Evolutionary conservation across 2,888 invertebrate genomes (phyloP).

Genomic region (Heliconius aoede): DNA sequence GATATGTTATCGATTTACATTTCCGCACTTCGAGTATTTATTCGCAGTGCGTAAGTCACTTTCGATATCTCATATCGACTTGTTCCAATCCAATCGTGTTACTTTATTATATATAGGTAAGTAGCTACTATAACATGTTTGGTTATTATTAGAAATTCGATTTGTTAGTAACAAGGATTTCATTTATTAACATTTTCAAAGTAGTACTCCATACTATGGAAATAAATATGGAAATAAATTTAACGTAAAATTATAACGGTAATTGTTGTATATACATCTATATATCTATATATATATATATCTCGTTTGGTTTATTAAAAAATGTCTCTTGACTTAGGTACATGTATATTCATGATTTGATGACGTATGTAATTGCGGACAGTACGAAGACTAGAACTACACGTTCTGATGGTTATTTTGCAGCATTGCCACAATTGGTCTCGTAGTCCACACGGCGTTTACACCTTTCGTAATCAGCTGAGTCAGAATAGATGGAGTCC

Average conservation of each 20-base stretch:
- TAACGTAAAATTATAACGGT: too few species aligned
- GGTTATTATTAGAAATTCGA: not conserved
- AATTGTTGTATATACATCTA: too few species aligned
- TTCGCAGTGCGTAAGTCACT: conserved; percentile 7
- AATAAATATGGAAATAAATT: too few species aligned
- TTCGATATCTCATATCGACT: conserved; percentile 14
- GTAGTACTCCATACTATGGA: not conserved
- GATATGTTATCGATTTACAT: conserved; percentile 21
- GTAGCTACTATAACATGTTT: not conserved
- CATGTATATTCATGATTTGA: not conserved
- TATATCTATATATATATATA: too few species aligned
- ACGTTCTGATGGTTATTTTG: not conserved
- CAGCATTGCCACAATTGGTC: not conserved
- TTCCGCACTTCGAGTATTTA: conserved; percentile 9
- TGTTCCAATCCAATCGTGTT: not conserved
- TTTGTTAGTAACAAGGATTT: too few species aligned
- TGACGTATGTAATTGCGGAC: not conserved
- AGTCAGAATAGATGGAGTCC: conserved; percentile 1
- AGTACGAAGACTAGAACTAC: not conserved
- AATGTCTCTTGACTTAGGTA: not conserved
- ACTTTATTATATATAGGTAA: not conserved
- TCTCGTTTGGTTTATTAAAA: too few species aligned
- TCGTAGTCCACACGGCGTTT: conserved; percentile 7
- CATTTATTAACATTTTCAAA: not conserved
- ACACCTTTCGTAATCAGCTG: conserved; percentile 15